phyloP scores from a whole-genome alignment of 2,113 vertebrate species.

The Mirza zaza region DNA sequence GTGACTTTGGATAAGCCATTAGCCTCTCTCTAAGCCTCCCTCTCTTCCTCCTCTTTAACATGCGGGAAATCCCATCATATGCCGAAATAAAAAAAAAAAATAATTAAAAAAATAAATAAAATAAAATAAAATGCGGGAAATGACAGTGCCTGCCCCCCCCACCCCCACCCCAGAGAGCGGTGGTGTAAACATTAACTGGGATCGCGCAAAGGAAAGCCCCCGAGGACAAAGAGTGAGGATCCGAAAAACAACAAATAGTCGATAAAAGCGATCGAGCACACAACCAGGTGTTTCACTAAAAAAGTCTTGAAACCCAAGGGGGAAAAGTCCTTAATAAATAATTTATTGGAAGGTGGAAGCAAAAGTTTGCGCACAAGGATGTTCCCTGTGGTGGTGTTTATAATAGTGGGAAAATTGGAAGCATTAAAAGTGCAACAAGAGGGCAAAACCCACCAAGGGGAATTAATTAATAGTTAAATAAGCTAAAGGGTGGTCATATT shows the following conservation, averaged over 20 bases:
- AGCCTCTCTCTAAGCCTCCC: neutral
- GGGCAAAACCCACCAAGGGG: neutral
- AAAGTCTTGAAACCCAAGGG: neutral
- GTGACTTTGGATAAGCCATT: conserved; percentile 29
- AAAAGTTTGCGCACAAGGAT: neutral
- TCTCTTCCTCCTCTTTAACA: neutral
- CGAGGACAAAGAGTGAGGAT: neutral
- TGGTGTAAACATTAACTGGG: neutral
- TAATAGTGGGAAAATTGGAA: neutral
- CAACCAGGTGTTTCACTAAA: neutral
- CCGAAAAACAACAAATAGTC: neutral
- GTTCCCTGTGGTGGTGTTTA: neutral
- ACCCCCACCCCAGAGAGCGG: too few relatives aligned
- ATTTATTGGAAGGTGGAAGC: fast-evolving
- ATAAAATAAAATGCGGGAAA: neutral
- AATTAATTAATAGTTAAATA: neutral
- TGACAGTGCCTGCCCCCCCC: too few relatives aligned
- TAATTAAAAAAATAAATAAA: too few relatives aligned
- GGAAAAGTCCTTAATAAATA: neutral
- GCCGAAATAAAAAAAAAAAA: too few relatives aligned
- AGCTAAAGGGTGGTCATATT: neutral
- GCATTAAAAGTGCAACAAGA: neutral
- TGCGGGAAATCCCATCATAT: neutral
- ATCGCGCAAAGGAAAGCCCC: neutral
- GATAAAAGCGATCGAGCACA: neutral